Percentiles rank a stretch among this genome's conserved stretches.
phyloP scores from a whole-genome alignment of 2,113 vertebrate species.

The Plectropomus leopardus region DNA sequence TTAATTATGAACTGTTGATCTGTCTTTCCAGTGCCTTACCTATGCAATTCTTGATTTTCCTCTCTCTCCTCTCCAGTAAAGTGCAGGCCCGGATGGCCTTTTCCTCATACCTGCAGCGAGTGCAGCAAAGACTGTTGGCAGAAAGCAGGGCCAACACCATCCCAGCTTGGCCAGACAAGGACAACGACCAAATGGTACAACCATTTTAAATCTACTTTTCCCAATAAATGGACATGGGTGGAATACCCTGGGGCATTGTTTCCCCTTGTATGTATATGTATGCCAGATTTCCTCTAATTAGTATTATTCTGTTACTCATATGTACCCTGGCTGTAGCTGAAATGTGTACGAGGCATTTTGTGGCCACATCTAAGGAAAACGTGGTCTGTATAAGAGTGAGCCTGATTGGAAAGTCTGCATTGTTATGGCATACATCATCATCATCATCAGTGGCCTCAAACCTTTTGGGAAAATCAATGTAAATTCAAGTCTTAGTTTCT shows the following conservation, averaged over 20 bases:
- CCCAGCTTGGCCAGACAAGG: conserved; percentile 88
- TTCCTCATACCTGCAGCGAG: conserved; percentile 93
- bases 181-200: conserved; percentile 95
- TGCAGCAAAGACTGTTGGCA: conserved; percentile 90
- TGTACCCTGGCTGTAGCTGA: conserved; percentile 52
- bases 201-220: conserved; percentile 28
- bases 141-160: conserved; percentile 84
- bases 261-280: conserved; percentile 47
- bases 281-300: conserved; percentile 63
- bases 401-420: conserved; percentile 72
- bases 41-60: conserved; percentile 10
- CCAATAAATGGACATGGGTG: conserved; percentile 37
- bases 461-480: conserved; percentile 51
- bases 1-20: conserved; percentile 34
- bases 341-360: conserved; percentile 60
- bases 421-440: conserved; percentile 64
- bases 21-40: conserved; percentile 7
- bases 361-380: conserved; percentile 63
- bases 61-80: conserved; percentile 86
- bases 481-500: conserved; percentile 12
- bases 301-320: conserved; percentile 64
- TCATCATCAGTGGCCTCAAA: conserved; percentile 58
- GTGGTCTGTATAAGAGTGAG: conserved; percentile 42
- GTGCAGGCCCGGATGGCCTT: conserved; percentile 95
- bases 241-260: conserved; percentile 46